Evolutionary conservation across 2,113 vertebrate species (phyloP), one percentile per base, ranked within the genome.

Genomic region (Pogonocichla stellata): DNA sequence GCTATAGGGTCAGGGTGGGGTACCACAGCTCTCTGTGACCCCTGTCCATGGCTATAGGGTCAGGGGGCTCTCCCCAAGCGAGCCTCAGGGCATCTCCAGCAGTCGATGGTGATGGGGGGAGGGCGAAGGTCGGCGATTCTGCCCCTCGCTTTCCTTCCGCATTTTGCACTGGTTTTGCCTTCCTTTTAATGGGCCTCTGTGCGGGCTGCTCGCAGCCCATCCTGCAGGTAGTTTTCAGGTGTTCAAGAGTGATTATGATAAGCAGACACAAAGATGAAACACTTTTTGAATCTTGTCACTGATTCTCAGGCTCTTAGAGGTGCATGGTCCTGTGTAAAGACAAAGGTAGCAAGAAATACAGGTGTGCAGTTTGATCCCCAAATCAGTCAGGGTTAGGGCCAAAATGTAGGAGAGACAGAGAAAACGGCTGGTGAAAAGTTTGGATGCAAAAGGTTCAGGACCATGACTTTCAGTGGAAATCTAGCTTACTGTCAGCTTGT

Each of bases 191-290:
- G n/a, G n/a, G n/a, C n/a, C n/a, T n/a, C n/a, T n/a, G n/a, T n/a
- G n/a, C n/a, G n/a, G n/a, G n/a, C n/a, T n/a, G n/a, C n/a, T n/a
- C n/a, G n/a, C 50, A 8, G 25, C 7, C 36, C 48, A 13, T 71
- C 28, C 15, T 0, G 0, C 28, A 5, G 2, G 1, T 18, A 33
- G 28, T 31, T 42, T 7, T 42, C 36, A 42, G 22, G 12, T 42
- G 69, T 42, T 6, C 22, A 26, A 26, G 23, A 33, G 20, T 5
- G 36, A 19, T 26, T 56, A n/a, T 26, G 38, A 56, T 26, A 42
- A n/a, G 16, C 29, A 33, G 69, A 33, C 20, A 33, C 5, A 43
- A 43, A 4, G 36, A 20, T 0, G 5, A 62, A 71, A 6, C 13
- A 45, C 47, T 53, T 71, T 43, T 31, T 31, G 26, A 43, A 53